Evolutionary conservation across 1,140 invertebrate genomes (phyloP), one percentile per base, ranked within the genome.

Genomic region (Pinna nobilis): DNA sequence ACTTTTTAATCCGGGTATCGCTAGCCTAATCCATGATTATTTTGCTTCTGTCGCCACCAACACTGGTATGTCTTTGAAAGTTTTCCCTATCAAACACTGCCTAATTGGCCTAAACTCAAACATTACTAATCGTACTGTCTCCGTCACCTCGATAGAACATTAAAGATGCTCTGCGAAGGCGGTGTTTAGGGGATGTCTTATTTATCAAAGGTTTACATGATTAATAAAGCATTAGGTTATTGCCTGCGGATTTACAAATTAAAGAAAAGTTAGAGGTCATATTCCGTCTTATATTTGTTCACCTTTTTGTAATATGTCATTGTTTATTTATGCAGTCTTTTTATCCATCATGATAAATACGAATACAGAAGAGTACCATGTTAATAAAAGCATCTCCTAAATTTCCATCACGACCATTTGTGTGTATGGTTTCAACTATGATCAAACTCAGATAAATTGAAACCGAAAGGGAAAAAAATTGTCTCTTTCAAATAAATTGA

Each of bases 11-110:
- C 50, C 41, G 44, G 63, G 72, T 74, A 74, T 65, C 64, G 69
- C 50, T 74, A 60, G 66, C 57, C 53, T 47, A 66, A 69, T 63
- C 64, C 57, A 44, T 57, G 50, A 71, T 71, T 63, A 37, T 53
- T 61, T 50, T 25, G 41, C n/a, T 20, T 4, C 30, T 67, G 72
- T 74, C 72, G 72, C 72, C 72, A 64, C 59, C 72, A 68, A 74
- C 72, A 35, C 7, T 50, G 72, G 72, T 51, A 74, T 68, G 72
- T 55, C 65, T 69, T 71, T 71, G 69, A 71, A 60, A 71, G 39
- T 30, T 41, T 63, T 25, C 39, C 37, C 35, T 37, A 33, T 63
- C 35, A 63, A 63, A 63, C 59, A 41, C 30, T 44, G 39, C 39
- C 23, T 63, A 63, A 63, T 63, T 63, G 59, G 20, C 23, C 25